Conservation (phyloP, 2,888 invertebrate genomes). For the Glaucopsyche alexis region DNA sequence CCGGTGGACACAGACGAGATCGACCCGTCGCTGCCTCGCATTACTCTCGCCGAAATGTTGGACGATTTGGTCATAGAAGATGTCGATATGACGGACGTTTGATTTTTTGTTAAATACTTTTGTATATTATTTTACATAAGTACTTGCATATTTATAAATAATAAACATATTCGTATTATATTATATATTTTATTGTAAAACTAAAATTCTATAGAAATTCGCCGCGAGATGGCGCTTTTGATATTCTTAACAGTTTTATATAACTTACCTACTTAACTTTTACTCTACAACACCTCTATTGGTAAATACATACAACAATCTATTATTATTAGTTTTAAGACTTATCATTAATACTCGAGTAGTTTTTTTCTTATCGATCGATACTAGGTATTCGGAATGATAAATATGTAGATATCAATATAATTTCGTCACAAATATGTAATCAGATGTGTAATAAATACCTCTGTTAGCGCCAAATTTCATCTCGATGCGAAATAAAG, state of each 20-base stretch:
- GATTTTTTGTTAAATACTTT: constrained; percentile 31
- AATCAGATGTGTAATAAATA: neutral
- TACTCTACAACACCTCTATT: too few relatives aligned
- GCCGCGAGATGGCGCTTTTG: too few relatives aligned
- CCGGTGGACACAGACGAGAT: constrained; percentile 80
- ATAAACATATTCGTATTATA: neutral
- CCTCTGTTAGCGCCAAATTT: neutral
- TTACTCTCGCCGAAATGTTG: constrained; percentile 95
- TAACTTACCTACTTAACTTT: too few relatives aligned
- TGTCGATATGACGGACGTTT: constrained; percentile 85
- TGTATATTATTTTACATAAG: neutral
- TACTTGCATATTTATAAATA: neutral
- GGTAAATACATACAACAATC: too few relatives aligned
- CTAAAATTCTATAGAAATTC: too few relatives aligned
- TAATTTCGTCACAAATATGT: neutral
- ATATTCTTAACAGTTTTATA: too few relatives aligned
- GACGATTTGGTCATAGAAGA: constrained; percentile 92
- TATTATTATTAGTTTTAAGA: too few relatives aligned
- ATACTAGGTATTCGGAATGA: constrained; percentile 14
- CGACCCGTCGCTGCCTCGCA: constrained; percentile 85
- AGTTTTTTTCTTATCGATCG: constrained; percentile 9
- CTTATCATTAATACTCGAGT: neutral
- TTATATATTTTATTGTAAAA: neutral
- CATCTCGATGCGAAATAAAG: too few relatives aligned
- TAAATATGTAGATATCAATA: constrained; percentile 10